Evolutionary conservation across 92 coral and sea anemone species (phyloP), one percentile per base, ranked within the genome.

Genomic region (Zoanthus sansibaricus): DNA sequence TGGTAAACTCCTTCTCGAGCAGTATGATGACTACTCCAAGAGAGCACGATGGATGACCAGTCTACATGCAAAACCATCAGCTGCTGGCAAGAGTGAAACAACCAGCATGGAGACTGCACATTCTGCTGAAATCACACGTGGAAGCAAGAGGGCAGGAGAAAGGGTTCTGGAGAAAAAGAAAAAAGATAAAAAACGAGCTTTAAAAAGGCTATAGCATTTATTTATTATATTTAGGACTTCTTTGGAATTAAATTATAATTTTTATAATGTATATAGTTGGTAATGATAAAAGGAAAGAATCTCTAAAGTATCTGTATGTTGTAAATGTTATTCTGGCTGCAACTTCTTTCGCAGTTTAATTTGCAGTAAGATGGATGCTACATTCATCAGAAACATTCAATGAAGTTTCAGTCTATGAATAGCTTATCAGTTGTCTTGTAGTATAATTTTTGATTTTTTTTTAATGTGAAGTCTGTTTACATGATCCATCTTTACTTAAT

Each of bases 11-110:
- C 89, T 97, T 56, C 94, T 97, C 31, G 99, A 97, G 87, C 90
- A 90, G 74, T 97, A 97, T 58, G 99, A 97, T 14, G 99, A 97
- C 82, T 97, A 97, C 51, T 97, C 99, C 10, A 93, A 94, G 78
- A 89, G 99, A 76, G 99, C 99, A 4, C 94, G 91, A 82, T 93
- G 92, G 99, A 92, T 91, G 95, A 97, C 99, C 0, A 98, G 96
- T 66, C 86, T 97, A 58, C 98, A 97, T 80, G 99, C 99, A 7
- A 97, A 95, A 87, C 89, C 89, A 56, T 93, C 90, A 4, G 67
- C 83, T 7, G 61, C 95, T 8, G 82, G 88, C 46, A 95, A 92
- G 66, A 48, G 72, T 44, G 87, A 86, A 52, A 84, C 21, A 52
- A 84, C 21, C 25, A 90, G 14, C 18, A 37, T 77, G 32, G 95